Base-by-base conservation (phyloP, 2,888 invertebrate genomes). In the Chelonus formosanus region DNA sequence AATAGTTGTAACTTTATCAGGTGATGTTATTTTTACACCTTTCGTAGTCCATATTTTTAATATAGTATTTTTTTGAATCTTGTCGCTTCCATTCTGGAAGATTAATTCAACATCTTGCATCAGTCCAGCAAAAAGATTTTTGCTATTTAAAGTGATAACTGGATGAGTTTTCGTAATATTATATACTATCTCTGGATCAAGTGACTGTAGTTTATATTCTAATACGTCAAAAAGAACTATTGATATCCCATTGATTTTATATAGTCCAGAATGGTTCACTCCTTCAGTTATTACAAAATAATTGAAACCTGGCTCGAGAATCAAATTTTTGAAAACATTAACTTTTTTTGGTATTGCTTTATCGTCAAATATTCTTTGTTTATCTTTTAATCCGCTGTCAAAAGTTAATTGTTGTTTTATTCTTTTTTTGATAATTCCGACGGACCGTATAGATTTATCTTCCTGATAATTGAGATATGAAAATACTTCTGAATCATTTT, bases 51-150 rank as follows among this genome's bases (percentile, higher is more conserved):
- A 88, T 8, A 93, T 80, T 65, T 88, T 87, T 50, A 93, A 86
- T 70, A 84, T 85, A 58, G 90, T 87, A 67, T 88, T 88, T 88
- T 90, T 84, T 54, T 89, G 87, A 78, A 95, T 90, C 68, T 86
- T 87, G 65, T 90, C 89, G 84, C 94, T 95, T 3, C 95, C 95
- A 70, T 92, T 92, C 0, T 90, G 89, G 10, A 96, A 88, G 50
- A 90, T 89, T 61, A 96, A 78, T 73, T 90, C 89, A 85, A 95
- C 89, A 31, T 89, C 87, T 82, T 95, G 95, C 73, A 91, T 90
- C 70, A 95, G 87, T 0, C 95, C 95, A 0, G 94, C 93, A 4
- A 96, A 87, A 54, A 96, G 85, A 75, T 94, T 92, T 70, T 91
- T 90, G 54, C 87, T 82, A 78, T 90, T 81, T 74, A 89, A 76